phyloP scores from a whole-genome alignment of 1,140 invertebrate species.

The Pseudobourletiella spinata region DNA sequence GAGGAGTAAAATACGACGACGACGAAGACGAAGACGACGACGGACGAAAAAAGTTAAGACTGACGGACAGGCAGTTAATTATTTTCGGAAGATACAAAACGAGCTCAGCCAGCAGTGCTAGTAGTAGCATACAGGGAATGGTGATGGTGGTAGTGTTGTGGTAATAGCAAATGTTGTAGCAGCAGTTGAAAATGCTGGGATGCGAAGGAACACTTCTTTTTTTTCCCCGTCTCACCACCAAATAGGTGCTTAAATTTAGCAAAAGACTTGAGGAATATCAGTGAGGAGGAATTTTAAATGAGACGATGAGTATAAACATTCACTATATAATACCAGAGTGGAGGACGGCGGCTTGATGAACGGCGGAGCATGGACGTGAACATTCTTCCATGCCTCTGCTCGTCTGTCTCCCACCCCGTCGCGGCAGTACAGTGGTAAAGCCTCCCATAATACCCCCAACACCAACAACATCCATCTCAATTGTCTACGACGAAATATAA shows the following conservation, averaged over 20 bases:
- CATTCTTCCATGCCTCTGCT: background rate
- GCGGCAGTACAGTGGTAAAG: too few relatives aligned
- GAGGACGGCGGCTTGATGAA: background rate
- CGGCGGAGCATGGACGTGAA: background rate
- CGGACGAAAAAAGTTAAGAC: constrained; percentile 9
- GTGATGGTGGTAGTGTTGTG: too few relatives aligned
- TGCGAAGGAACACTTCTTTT: background rate
- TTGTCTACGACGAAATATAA: background rate
- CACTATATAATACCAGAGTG: too few relatives aligned
- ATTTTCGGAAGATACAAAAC: constrained; percentile 20
- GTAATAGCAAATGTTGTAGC: too few relatives aligned
- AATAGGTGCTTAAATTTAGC: background rate
- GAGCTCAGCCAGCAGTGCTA: background rate
- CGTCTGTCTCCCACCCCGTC: background rate
- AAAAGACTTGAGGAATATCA: background rate
- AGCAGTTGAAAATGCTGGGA: too few relatives aligned
- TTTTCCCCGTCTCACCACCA: too few relatives aligned
- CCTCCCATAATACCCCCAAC: too few relatives aligned
- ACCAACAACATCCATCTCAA: constrained; percentile 4
- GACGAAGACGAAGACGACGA: too few relatives aligned
- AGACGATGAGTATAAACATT: background rate
- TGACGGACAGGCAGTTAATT: constrained; percentile 26
- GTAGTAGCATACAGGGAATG: too few relatives aligned
- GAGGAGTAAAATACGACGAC: too few relatives aligned
- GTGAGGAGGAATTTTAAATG: background rate